These are phyloP conservation scores for Drosophila chauvacae DNA, from an alignment of 1,140 invertebrate species.

Conservation along the genomic window DNA sequence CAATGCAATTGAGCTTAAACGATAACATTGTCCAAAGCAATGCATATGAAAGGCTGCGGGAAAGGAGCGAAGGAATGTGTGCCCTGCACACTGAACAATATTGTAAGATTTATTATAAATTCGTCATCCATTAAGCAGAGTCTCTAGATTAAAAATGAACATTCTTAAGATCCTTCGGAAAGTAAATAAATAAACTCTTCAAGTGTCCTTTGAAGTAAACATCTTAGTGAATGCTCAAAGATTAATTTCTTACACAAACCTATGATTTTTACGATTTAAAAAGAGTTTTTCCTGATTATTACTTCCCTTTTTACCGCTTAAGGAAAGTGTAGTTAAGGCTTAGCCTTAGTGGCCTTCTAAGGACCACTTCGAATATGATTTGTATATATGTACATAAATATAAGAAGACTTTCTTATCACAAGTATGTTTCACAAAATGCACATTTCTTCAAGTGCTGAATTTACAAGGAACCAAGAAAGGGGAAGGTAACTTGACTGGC, in stretches of 20 bases:
- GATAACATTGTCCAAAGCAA: slow-evolving; percentile 60
- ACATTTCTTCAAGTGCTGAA: slow-evolving; percentile 4
- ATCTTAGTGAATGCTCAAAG: not conserved
- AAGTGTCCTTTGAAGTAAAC: not conserved
- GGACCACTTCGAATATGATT: not conserved
- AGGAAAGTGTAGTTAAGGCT: not conserved
- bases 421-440: too few relatives aligned
- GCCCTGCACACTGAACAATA: not conserved
- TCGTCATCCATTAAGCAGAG: not conserved
- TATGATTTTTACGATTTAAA: not conserved
- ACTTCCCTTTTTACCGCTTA: not conserved
- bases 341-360: not conserved
- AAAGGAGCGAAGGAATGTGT: slow-evolving; percentile 18
- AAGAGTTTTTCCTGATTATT: too few relatives aligned
- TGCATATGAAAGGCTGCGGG: slow-evolving; percentile 45
- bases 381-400: not conserved
- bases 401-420: not conserved
- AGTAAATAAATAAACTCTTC: not conserved
- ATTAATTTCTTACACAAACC: not conserved
- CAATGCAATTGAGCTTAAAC: slow-evolving; percentile 78
- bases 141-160: too few relatives aligned
- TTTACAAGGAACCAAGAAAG: not conserved
- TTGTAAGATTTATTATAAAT: too few relatives aligned
- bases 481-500: slow-evolving; percentile 45
- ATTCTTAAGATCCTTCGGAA: not conserved